Evolutionary conservation across 2,888 invertebrate species (phyloP).

Genomic region (Rotaria sp.): DNA sequence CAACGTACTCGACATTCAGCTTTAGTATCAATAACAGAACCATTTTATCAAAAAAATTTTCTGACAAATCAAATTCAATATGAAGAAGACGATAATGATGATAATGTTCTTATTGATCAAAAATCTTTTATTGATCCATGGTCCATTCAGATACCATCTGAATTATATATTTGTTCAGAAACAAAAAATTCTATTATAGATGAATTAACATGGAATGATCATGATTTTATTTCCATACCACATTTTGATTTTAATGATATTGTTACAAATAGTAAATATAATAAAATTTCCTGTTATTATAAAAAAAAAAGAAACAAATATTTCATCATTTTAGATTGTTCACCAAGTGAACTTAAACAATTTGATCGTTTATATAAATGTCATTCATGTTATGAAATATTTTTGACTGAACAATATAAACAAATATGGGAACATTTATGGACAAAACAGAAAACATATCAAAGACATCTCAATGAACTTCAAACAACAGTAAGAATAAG

Average conservation of each 20-base stretch:
- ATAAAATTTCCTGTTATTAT: too few relatives aligned
- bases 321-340: not conserved
- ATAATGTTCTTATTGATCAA: not conserved
- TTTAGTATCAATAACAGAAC: not conserved
- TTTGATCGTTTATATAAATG: slow-evolving; percentile 15
- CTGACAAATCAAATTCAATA: not conserved
- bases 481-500: not conserved
- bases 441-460: not conserved
- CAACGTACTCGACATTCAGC: slow-evolving; percentile 4
- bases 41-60: not conserved
- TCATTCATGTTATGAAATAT: slow-evolving; percentile 7
- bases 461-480: not conserved
- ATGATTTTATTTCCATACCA: not conserved
- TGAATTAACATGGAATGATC: not conserved
- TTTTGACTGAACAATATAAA: not conserved
- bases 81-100: slow-evolving; percentile 1
- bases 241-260: slow-evolving; percentile 20
- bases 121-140: not conserved
- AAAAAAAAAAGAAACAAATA: too few relatives aligned
- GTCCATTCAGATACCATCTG: not conserved
- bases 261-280: not conserved
- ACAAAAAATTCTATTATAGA: not conserved
- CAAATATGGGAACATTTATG: not conserved
- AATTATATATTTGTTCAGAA: not conserved
- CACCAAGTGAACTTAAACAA: not conserved